Evolutionary conservation across 2,888 invertebrate genomes (phyloP).

Genomic region (Perdita meconis): DNA sequence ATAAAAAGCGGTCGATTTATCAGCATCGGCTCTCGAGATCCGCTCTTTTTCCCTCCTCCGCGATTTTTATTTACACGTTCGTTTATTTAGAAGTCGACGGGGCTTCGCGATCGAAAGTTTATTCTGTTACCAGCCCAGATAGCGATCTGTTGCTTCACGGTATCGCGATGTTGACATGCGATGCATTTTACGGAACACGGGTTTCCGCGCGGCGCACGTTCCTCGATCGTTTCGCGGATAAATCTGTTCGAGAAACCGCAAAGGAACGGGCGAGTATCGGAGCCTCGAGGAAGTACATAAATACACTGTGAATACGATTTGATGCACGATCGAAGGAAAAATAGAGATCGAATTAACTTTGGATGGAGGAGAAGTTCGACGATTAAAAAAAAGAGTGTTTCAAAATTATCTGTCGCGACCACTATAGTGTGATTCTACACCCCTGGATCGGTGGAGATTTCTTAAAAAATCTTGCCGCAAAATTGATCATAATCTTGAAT

Average conservation of each 20-base stretch:
- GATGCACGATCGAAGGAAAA: conserved; percentile 5
- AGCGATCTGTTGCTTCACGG: conserved; percentile 43
- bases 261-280: conserved; percentile 15
- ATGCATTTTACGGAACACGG: conserved; percentile 34
- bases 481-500: no score
- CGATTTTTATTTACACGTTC: conserved; percentile 35
- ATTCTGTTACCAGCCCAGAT: conserved; percentile 32
- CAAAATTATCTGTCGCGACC: conserved; percentile 1
- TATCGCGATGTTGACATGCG: conserved; percentile 50
- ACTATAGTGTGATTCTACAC: no score
- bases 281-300: conserved; percentile 23
- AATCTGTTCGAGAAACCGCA: conserved; percentile 11
- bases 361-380: conserved; percentile 14
- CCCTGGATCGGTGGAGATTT: no score
- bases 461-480: no score
- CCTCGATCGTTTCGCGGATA: conserved; percentile 19
- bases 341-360: conserved; percentile 11
- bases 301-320: conserved; percentile 27
- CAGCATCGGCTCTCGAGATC: conserved; percentile 7
- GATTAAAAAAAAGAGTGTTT: no score
- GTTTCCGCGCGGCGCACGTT: conserved; percentile 5
- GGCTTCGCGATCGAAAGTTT: conserved; percentile 34
- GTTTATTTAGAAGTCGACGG: conserved; percentile 44
- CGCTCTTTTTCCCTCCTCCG: neutral
- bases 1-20: conserved; percentile 3